Conservation (phyloP, 2,797 vertebrate genomes). For the Sebastes trivittatus region DNA sequence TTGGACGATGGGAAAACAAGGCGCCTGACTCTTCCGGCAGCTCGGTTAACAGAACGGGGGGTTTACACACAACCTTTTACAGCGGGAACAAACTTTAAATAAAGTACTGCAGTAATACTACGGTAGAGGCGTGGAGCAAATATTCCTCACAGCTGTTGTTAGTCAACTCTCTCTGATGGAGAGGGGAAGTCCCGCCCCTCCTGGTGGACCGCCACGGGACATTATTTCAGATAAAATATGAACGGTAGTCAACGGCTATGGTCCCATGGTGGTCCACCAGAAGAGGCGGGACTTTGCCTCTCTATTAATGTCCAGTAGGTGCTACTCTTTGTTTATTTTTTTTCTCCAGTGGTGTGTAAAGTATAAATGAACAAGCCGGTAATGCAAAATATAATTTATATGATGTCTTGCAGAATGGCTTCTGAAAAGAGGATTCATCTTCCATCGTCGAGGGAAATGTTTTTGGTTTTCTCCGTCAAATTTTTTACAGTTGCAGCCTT, state of each 20-base stretch:
- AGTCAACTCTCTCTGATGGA: neutral
- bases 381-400: neutral
- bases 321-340: neutral
- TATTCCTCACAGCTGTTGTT: conserved; percentile 16
- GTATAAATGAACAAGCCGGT: neutral
- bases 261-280: no score
- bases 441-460: neutral
- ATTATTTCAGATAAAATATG: no score
- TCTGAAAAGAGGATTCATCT: neutral
- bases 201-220: no score
- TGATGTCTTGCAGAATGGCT: neutral
- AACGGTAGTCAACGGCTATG: no score
- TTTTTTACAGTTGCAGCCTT: neutral
- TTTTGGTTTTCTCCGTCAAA: neutral
- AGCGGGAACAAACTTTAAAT: conserved; percentile 6
- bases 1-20: neutral
- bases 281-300: no score
- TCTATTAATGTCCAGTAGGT: neutral
- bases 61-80: neutral
- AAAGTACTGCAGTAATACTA: conserved; percentile 4
- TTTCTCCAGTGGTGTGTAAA: neutral
- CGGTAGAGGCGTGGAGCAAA: neutral
- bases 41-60: neutral
- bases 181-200: accelerated
- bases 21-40: conserved; percentile 18